Percentiles rank a stretch among this genome's conserved stretches.
Evolutionary conservation across 1,140 invertebrate genomes (phyloP).

Genomic region (Sarcophaga bullata): DNA sequence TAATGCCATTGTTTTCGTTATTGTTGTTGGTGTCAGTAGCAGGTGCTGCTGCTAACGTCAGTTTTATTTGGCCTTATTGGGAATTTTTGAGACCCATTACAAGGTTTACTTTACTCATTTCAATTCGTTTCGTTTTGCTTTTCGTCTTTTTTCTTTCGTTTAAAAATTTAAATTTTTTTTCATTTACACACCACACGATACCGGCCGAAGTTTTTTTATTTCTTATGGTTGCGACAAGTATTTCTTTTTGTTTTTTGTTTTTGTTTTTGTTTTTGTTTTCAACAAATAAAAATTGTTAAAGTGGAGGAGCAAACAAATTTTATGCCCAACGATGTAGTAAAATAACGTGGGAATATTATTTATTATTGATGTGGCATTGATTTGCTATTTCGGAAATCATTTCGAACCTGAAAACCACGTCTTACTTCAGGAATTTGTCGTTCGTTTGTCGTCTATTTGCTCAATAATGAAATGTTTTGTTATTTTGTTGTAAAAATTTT

Average conservation of each 20-base stretch:
- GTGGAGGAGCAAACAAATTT: too few relatives aligned
- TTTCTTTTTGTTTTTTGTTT: background rate
- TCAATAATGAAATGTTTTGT: too few relatives aligned
- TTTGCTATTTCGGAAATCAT: background rate
- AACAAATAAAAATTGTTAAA: too few relatives aligned
- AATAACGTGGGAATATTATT: slow-evolving; percentile 21
- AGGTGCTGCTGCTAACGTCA: too few relatives aligned
- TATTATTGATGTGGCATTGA: slow-evolving; percentile 8
- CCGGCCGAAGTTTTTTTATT: background rate
- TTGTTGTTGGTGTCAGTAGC: background rate
- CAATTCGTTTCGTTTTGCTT: background rate
- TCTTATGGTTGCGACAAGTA: background rate
- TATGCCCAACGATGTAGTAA: background rate
- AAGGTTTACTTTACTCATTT: slow-evolving; percentile 1
- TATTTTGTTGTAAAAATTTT: too few relatives aligned
- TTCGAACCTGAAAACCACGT: background rate
- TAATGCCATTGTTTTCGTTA: background rate
- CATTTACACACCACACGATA: background rate
- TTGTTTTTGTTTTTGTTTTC: too few relatives aligned
- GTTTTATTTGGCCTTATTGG: background rate
- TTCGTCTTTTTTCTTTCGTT: background rate
- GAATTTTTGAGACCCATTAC: slow-evolving; percentile 5
- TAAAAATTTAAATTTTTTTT: background rate
- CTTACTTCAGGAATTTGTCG: background rate
- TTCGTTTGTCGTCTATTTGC: too few relatives aligned